These are phyloP conservation scores for Campylorhamphus procurvoides DNA, from an alignment of 2,113 vertebrate genomes.

Conservation along the genomic window DNA sequence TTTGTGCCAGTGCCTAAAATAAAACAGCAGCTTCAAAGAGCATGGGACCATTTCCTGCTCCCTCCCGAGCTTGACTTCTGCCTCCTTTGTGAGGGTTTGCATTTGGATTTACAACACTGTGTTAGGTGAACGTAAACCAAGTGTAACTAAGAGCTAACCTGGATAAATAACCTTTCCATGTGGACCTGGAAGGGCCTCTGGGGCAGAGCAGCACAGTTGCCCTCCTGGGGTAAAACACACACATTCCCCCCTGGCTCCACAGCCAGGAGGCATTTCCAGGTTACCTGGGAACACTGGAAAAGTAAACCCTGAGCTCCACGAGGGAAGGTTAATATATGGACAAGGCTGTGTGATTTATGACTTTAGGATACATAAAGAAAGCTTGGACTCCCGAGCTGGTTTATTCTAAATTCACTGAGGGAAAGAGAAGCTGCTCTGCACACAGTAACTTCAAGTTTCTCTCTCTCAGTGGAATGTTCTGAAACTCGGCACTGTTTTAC, in stretches of 20 bases:
- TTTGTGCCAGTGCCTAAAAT: neutral
- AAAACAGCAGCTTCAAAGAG: neutral
- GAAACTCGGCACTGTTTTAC: neutral
- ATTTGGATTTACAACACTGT: neutral
- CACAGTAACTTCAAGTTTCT: neutral
- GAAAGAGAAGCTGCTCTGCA: neutral
- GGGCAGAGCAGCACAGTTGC: neutral
- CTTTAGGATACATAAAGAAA: neutral
- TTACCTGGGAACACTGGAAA: neutral
- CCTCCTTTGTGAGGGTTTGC: neutral
- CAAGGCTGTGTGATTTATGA: neutral
- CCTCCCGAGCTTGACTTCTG: neutral
- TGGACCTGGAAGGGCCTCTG: neutral
- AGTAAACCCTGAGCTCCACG: neutral
- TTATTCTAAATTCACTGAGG: neutral
- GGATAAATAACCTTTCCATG: neutral
- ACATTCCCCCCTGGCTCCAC: neutral
- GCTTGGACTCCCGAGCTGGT: neutral
- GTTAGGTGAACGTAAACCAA: neutral
- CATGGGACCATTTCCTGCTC: neutral
- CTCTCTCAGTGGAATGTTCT: neutral
- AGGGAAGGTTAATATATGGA: neutral
- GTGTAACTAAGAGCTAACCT: neutral
- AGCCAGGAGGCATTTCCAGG: neutral
- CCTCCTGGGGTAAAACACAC: neutral